phyloP scores from a whole-genome alignment of 2,113 vertebrate species.

The Mixornis gularis region DNA sequence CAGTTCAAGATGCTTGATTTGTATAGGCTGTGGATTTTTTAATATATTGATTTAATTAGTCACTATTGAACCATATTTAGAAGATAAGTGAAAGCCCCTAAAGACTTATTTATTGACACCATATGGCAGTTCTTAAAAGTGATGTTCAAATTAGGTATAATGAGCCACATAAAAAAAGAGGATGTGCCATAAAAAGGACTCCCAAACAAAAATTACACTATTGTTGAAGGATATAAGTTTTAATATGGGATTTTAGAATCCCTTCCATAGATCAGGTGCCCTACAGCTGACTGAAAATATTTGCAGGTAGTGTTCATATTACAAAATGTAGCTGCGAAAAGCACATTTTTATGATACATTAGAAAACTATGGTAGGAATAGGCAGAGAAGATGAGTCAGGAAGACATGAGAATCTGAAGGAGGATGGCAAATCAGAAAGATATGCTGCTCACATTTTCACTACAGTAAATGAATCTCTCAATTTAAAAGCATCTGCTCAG shows the following conservation, averaged over 20 bases:
- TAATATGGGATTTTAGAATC: neutral
- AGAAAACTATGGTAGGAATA: neutral
- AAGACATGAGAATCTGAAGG: neutral
- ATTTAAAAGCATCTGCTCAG: neutral
- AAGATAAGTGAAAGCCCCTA: constrained; percentile 38
- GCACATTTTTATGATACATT: neutral
- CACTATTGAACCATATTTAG: constrained; percentile 60
- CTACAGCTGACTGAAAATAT: neutral
- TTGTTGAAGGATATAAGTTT: neutral
- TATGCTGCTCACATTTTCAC: neutral
- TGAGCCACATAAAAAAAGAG: constrained; percentile 42
- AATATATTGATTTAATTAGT: constrained; percentile 67
- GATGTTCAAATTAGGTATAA: constrained; percentile 59
- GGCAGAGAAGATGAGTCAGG: neutral
- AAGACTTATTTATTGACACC: constrained; percentile 65
- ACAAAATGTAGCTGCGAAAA: neutral
- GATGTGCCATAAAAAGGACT: constrained; percentile 20
- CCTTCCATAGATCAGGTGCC: neutral
- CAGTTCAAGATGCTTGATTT: neutral
- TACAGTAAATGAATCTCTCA: neutral
- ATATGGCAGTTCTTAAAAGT: constrained; percentile 53
- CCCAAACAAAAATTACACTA: neutral
- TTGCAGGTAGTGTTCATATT: neutral
- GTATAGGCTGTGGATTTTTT: neutral
- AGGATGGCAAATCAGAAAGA: neutral